Conservation (phyloP, 2,797 vertebrate species). For the Hyperoplus immaculatus region DNA sequence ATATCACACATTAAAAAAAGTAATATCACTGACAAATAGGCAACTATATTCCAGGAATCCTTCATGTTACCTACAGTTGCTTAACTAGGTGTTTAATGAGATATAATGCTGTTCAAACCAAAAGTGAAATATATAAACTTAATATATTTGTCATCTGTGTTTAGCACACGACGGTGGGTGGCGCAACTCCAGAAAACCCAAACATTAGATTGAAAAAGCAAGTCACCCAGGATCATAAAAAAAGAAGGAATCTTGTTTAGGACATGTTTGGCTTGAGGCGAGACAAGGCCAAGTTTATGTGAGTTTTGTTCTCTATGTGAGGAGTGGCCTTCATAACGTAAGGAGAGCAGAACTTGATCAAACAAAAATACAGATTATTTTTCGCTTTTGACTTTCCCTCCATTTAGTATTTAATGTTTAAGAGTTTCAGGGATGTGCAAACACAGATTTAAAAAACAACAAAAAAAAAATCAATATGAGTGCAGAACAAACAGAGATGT, state of each 20-base stretch:
- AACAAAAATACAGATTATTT: background rate
- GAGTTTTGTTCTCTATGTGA: slow-evolving; percentile 18
- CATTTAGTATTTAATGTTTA: background rate
- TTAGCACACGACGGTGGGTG: background rate
- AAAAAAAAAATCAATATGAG: background rate
- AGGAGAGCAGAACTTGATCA: background rate
- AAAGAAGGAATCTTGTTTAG: slow-evolving; percentile 15
- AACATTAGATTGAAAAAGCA: slow-evolving; percentile 32
- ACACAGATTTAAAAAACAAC: background rate
- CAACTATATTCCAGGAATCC: background rate
- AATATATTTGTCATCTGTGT: slow-evolving; percentile 8
- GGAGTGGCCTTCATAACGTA: slow-evolving; percentile 10
- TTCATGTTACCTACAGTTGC: background rate
- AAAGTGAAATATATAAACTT: slow-evolving; percentile 12
- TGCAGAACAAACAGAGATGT: background rate
- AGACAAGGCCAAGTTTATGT: slow-evolving; percentile 23
- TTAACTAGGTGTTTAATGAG: background rate
- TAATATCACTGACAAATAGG: background rate
- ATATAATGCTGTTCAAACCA: slow-evolving; percentile 11
- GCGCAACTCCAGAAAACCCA: slow-evolving; percentile 29
- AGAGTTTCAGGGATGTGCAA: background rate
- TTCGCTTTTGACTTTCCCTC: too few relatives aligned
- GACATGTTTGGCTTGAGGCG: slow-evolving; percentile 18
- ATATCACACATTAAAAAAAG: background rate
- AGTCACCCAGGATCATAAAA: slow-evolving; percentile 39